Conservation (phyloP, 2,113 vertebrate genomes). For the Eolophus roseicapilla region DNA sequence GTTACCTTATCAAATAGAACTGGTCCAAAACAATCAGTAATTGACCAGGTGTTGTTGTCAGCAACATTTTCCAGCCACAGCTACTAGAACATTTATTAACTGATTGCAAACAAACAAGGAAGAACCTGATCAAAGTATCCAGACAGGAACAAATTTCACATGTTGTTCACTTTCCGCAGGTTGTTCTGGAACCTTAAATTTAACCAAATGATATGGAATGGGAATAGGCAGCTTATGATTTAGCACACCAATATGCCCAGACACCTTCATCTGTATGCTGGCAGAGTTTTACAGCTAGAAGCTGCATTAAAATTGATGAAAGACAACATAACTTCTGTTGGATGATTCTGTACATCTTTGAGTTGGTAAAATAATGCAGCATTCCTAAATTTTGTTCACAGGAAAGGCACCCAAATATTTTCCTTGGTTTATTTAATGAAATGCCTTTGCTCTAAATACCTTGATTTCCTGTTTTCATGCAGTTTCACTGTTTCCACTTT, state of each 20-base stretch:
- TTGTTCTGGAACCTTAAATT: conserved; percentile 50
- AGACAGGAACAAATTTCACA: conserved; percentile 8
- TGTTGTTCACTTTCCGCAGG: conserved; percentile 40
- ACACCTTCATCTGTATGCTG: conserved; percentile 66
- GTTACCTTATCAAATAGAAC: not conserved
- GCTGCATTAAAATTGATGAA: conserved; percentile 55
- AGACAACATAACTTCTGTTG: not conserved
- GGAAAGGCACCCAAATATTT: not conserved
- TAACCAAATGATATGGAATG: conserved; percentile 14
- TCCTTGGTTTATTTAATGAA: not conserved
- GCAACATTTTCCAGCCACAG: not conserved
- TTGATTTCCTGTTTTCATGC: not conserved
- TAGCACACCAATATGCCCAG: conserved; percentile 42
- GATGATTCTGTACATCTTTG: not conserved
- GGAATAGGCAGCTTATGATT: conserved; percentile 32
- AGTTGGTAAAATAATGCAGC: conserved; percentile 1
- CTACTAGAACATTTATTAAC: not conserved
- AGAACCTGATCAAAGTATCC: not conserved
- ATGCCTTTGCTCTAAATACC: not conserved
- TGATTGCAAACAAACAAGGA: not conserved
- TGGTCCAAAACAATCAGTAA: not conserved
- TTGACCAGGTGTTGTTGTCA: not conserved
- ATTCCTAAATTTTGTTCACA: not conserved
- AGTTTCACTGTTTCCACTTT: not conserved
- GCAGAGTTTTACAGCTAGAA: conserved; percentile 21